Evolutionary conservation across 2,888 invertebrate species (phyloP).

Genomic region (Drosophila macrospina): DNA sequence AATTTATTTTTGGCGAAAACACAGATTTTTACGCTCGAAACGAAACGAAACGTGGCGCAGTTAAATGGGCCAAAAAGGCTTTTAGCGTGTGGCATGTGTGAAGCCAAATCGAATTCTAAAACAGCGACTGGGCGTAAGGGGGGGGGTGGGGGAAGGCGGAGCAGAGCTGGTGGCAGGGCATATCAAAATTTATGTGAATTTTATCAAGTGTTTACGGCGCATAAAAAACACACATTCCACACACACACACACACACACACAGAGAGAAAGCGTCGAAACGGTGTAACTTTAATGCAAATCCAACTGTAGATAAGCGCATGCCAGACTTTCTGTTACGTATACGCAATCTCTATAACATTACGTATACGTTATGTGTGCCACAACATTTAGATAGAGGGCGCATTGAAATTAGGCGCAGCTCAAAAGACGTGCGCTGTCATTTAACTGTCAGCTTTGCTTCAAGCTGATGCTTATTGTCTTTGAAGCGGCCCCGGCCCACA

Average conservation of each 20-base stretch:
- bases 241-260: conserved; percentile 6
- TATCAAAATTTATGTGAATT: conserved; percentile 77
- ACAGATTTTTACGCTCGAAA: conserved; percentile 66
- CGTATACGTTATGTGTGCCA: conserved; percentile 43
- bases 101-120: conserved; percentile 61
- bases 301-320: conserved; percentile 48
- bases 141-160: too few relatives aligned
- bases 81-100: conserved; percentile 62
- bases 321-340: conserved; percentile 14
- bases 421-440: conserved; percentile 59
- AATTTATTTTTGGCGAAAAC: conserved; percentile 60
- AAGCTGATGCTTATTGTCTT: conserved; percentile 65
- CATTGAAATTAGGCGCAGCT: conserved; percentile 44
- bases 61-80: conserved; percentile 74
- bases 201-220: conserved; percentile 79
- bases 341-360: conserved; percentile 33
- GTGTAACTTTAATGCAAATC: conserved; percentile 61
- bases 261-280: conserved; percentile 10
- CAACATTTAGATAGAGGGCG: conserved; percentile 14
- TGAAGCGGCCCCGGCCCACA: conserved; percentile 1
- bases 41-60: conserved; percentile 45
- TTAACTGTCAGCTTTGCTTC: conserved; percentile 65
- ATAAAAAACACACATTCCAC: conserved; percentile 55
- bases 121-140: too few relatives aligned
- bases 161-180: conserved; percentile 11